Evolutionary conservation across 53 echinoderm and acorn worm species (phyloP).

Genomic region (Astropecten irregularis): DNA sequence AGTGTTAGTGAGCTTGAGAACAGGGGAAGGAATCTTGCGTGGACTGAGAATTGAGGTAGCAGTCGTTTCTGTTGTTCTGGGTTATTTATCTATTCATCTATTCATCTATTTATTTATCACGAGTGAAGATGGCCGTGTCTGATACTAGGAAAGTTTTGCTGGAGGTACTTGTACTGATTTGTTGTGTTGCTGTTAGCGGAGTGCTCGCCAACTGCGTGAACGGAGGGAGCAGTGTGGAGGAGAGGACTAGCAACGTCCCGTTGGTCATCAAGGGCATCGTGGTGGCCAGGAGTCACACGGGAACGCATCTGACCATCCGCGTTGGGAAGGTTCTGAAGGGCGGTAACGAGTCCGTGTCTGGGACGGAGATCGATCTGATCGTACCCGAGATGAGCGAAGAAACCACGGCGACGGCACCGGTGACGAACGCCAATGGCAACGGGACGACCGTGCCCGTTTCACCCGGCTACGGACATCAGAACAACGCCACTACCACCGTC

Average conservation of each 20-base stretch:
- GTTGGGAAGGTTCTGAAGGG: slow-evolving; percentile 28
- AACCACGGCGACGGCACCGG: neutral
- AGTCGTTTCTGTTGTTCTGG: no score
- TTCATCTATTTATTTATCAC: no score
- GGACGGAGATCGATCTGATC: neutral
- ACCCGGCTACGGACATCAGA: neutral
- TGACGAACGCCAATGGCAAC: neutral
- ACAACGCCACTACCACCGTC: neutral
- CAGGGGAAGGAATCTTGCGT: no score
- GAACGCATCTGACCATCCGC: neutral
- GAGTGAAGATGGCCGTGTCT: neutral
- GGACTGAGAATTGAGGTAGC: no score
- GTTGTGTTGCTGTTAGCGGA: neutral
- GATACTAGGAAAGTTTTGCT: neutral
- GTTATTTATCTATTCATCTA: no score
- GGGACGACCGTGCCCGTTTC: neutral
- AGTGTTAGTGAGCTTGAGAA: no score
- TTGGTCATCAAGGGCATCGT: slow-evolving; percentile 35
- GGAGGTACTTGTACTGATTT: slow-evolving; percentile 1
- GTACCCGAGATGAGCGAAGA: neutral
- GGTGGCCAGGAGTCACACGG: slow-evolving; percentile 3
- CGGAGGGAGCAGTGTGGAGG: neutral
- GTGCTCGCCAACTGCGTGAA: neutral
- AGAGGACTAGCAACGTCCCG: slow-evolving; percentile 3
- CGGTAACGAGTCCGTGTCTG: slow-evolving; percentile 30